A percentile compares a stretch with the other conserved stretches of the same genome.
phyloP scores from a whole-genome alignment of 2,113 vertebrate genomes.

The Sapayoa aenigma region DNA sequence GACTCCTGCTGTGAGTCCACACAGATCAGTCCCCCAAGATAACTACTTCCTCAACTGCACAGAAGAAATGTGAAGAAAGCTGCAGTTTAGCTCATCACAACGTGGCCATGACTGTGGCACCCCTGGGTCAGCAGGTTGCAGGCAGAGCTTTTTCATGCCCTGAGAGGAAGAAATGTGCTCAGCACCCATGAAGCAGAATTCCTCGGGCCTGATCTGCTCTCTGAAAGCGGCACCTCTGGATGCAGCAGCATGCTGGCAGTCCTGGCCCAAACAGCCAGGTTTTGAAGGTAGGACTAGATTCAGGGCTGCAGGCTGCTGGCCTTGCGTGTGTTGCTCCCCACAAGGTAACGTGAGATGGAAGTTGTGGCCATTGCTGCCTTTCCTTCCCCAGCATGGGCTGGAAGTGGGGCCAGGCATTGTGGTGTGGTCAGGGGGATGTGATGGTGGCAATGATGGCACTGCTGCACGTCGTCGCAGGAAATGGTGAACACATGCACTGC shows the following conservation, averaged over 20 bases:
- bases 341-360: fast-evolving
- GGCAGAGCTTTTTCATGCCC: not conserved
- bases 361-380: not conserved
- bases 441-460: no score
- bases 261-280: not conserved
- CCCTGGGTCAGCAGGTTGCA: no score
- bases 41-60: not conserved
- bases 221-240: fast-evolving
- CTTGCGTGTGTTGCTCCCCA: not conserved
- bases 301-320: not conserved
- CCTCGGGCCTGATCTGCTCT: fast-evolving
- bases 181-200: fast-evolving
- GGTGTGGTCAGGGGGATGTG: fast-evolving
- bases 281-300: not conserved
- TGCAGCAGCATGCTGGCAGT: fast-evolving
- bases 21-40: not conserved
- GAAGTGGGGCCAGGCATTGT: fast-evolving
- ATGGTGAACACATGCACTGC: fast-evolving
- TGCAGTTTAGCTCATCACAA: not conserved
- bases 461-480: not conserved
- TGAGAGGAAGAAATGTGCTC: not conserved
- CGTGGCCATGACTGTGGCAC: fast-evolving
- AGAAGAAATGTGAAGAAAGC: not conserved
- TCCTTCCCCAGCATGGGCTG: not conserved
- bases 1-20: not conserved